phyloP scores from a whole-genome alignment of 1,140 invertebrate species.

The Ladona fulva region DNA sequence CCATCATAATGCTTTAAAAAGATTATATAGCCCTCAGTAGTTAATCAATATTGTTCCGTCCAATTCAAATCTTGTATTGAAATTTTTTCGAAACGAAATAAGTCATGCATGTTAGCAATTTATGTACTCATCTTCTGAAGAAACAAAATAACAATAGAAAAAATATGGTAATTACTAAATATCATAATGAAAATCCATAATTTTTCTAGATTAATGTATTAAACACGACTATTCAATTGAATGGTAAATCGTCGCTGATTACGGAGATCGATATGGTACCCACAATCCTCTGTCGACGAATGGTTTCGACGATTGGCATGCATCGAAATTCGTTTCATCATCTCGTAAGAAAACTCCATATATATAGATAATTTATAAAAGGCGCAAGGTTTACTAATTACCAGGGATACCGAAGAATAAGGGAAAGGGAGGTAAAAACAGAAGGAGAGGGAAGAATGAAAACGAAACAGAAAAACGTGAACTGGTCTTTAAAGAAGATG shows the following conservation, averaged over 20 bases:
- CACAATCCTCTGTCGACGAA: background rate
- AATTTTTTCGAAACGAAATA: background rate
- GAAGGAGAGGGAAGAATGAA: slow-evolving; percentile 98
- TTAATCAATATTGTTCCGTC: background rate
- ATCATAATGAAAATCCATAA: too few relatives aligned
- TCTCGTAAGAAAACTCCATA: background rate
- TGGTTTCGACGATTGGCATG: background rate
- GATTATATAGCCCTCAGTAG: background rate
- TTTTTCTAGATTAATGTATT: too few relatives aligned
- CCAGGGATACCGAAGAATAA: too few relatives aligned
- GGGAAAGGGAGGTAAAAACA: slow-evolving; percentile 99
- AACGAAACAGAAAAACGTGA: slow-evolving; percentile 99
- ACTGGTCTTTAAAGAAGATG: slow-evolving; percentile 97
- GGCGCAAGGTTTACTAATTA: background rate
- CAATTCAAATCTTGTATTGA: background rate
- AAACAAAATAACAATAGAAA: too few relatives aligned
- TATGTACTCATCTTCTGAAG: too few relatives aligned
- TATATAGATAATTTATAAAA: background rate
- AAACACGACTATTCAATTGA: too few relatives aligned
- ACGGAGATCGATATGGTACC: background rate
- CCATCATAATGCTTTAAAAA: background rate
- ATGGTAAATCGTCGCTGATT: background rate
- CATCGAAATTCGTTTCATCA: slow-evolving; percentile 5
- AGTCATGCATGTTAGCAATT: too few relatives aligned
- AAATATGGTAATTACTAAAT: too few relatives aligned